Base-by-base conservation (phyloP, 2,888 invertebrate species). In the Spodoptera exigua region DNA sequence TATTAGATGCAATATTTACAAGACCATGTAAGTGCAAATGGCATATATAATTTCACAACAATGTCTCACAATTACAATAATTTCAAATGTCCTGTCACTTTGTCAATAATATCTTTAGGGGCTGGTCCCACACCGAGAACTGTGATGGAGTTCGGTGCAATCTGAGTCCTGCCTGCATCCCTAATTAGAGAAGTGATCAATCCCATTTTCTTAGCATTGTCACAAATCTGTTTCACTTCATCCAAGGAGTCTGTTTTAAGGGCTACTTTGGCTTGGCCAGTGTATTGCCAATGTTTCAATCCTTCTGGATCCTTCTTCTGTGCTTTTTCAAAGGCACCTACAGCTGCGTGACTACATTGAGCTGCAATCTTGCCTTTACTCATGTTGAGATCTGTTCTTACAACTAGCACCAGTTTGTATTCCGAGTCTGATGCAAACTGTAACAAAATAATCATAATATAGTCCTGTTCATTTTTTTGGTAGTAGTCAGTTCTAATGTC, bases 101-200 rank as follows among this genome's bases (percentile, higher is more conserved):
- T 91, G 86, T 98, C 97, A 74, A 99, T 95, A 43, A 96, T 85
- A 76, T 95, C 95, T 74, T 95, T 96, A 39, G 97, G 96, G 3
- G 97, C 99, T 46, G 99, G 99, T n/a, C 99, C 99, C 53, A 99
- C 95, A 1, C 98, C 99, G 56, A 99, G 93, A 1, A 99, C 99
- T 58, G 99, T 99, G 80, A 96, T 95, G 10, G 98, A 97, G 70
- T 99, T 98, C 0, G 97, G 95, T 45, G 97, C 96, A 67, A 99
- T 97, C 92, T 99, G 99, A 5, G 99, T 99, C 74, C 98, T 96
- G 1, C 99, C 99, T 3, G 99, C 99, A 92, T 99, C 99, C 69
- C 96, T 94, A 63, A 99, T 96, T 27, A 98, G 85, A 64, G 96
- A 96, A 11, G 96, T 95, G 36, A 97, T 92, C 0, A 99, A 91